Conservation (phyloP, 2,888 invertebrate genomes). For the Flexamia atlantica region DNA sequence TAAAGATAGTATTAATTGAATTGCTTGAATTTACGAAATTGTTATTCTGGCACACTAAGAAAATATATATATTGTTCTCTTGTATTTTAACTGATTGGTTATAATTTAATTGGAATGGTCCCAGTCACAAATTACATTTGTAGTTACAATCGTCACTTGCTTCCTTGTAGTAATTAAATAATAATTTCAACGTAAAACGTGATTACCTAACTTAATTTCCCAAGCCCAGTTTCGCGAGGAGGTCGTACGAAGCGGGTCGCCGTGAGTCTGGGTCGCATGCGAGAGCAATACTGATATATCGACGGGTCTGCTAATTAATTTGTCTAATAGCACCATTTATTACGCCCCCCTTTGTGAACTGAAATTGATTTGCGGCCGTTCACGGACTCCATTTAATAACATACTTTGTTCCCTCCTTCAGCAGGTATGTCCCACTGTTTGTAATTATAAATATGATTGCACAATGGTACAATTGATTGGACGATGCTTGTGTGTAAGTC, state of each 20-base stretch:
- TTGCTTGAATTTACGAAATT: too few species aligned
- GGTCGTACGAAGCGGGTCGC: neutral
- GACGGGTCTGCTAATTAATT: conserved; percentile 39
- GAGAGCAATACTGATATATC: conserved; percentile 21
- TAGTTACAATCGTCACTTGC: too few species aligned
- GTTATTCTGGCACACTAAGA: too few species aligned
- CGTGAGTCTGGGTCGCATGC: conserved; percentile 3
- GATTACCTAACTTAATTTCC: conserved; percentile 29
- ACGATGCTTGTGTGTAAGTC: too few species aligned
- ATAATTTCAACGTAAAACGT: conserved; percentile 4
- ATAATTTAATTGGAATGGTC: too few species aligned
- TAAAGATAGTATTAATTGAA: too few species aligned
- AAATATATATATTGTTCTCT: too few species aligned
- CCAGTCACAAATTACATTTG: too few species aligned
- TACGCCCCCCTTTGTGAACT: conserved; percentile 38
- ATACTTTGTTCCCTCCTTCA: neutral
- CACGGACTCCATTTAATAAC: conserved; percentile 23
- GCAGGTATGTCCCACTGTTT: too few species aligned
- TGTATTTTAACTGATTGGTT: too few species aligned
- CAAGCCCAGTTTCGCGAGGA: neutral
- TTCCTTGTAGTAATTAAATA: neutral
- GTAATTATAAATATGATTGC: too few species aligned
- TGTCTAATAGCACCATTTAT: conserved; percentile 54
- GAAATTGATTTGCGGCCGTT: conserved; percentile 38
- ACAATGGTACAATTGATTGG: too few species aligned